Evolutionary conservation across 2,888 invertebrate species (phyloP), one percentile per base, ranked within the genome.

Genomic region (Hirudinaria manillensis): DNA sequence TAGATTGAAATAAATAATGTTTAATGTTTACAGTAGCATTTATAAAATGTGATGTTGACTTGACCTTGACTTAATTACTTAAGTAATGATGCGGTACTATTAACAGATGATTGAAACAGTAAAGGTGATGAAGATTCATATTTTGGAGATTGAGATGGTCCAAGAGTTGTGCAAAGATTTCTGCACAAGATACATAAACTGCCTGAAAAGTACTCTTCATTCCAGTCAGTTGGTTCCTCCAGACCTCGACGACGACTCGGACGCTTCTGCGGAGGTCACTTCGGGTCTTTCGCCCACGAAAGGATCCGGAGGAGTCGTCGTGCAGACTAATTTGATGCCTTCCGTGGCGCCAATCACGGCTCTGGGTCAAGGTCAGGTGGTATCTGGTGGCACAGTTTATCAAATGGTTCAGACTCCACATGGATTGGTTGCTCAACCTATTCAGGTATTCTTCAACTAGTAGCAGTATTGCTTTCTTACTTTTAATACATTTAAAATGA

Each of bases 81-180:
- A 27, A 68, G 10, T 36, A 21, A 10, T 36, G 13, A 68, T n/a
- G n/a, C 19, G 3, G 10, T 36, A 24, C 32, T 68, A 19, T 19
- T n/a, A n/a, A 21, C 85, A 92, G 91, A 92, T 92, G 92, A 90
- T 92, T 79, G 91, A 91, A 87, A 91, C 91, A 74, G 91, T 93
- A 82, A 93, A 94, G 89, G 94, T 95, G 78, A 87, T 95, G 79
- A 88, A 94, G 82, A 95, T 95, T 85, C 94, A 95, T 85, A 88
- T 95, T 71, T 86, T 95, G 80, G 95, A 95, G 85, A 86, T 95
- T 84, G 93, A 94, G 86, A 95, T 95, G 86, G 94, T 95, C 24
- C 93, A 94, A 86, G 94, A 95, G 86, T 84, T 95, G 81, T 95
- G 94, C 87, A 92, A 93, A 81, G 94, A 95, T 87, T 95, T 95